Base-by-base conservation (phyloP, 2,888 invertebrate genomes). In the Nebria brevicollis region DNA sequence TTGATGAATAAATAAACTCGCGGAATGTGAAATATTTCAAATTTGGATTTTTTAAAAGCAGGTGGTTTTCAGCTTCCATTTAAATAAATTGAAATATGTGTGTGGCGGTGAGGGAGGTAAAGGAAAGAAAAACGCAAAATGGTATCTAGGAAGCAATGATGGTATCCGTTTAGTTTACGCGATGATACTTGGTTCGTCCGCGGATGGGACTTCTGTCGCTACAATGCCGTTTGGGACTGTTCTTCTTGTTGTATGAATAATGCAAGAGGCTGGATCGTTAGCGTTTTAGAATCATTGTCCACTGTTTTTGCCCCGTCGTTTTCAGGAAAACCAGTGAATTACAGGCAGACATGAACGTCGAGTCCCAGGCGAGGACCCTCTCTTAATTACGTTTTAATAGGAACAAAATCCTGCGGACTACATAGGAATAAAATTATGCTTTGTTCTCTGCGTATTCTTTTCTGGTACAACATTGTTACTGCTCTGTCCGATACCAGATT, bases 311-410 rank as follows among this genome's bases (percentile, higher is more conserved):
- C 41, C 54, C 54, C 75, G 75, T 43, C 41, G 77, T 77, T 77
- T 77, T 78, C 73, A 73, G 42, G 66, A 20, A 66, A 78, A 74
- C 73, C 74, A 73, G 73, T 78, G 78, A 78, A 74, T 78, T 73
- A 78, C 77, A 77, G 72, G 25, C 72, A 4, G 77, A 72, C 72
- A 65, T 64, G 72, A 72, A 20, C 34, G n/a, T 72, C n/a, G n/a
- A 64, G 54, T 42, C 42, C 72, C 80, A 42, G 64, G 20, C 75
- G 41, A 34, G 34, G 54, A 26, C 64, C 81, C 76, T 64, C 68
- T 70, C 82, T 82, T 83, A 83, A 83, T 83, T 83, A 82, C 83
- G 75, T 78, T 82, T 82, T 80, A 82, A 83, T 83, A 77, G 75
- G 75, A 76, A 81, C 82, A 81, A 82, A 82, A 83, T 80, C 80